Evolutionary conservation across 1,140 invertebrate genomes (phyloP).

Genomic region (Drosophila sproati): DNA sequence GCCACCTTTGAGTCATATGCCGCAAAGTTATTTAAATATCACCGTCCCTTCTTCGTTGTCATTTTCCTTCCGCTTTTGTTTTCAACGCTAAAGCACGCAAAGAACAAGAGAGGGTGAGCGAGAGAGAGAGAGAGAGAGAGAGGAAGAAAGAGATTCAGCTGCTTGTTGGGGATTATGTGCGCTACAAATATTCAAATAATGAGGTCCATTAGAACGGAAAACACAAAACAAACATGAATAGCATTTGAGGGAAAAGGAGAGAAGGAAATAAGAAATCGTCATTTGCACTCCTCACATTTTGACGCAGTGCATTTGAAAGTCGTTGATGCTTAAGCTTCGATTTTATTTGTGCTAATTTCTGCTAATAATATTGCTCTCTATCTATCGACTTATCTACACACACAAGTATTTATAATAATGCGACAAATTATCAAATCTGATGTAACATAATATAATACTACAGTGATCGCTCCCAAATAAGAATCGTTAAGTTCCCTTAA

Average conservation of each 20-base stretch:
- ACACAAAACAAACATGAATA: not conserved
- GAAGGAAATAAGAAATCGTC: too few relatives aligned
- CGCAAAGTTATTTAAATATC: slow-evolving; percentile 34
- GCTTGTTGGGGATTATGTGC: slow-evolving; percentile 2
- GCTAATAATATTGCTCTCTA: slow-evolving; percentile 7
- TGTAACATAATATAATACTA: not conserved
- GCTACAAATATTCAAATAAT: not conserved
- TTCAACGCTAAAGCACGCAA: slow-evolving; percentile 12
- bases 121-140: not conserved
- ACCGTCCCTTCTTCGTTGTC: slow-evolving; percentile 28
- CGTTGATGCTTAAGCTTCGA: not conserved
- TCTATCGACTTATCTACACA: not conserved
- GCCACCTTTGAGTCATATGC: slow-evolving; percentile 66
- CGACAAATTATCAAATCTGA: slow-evolving; percentile 1
- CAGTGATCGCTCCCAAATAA: too few relatives aligned
- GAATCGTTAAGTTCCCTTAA: too few relatives aligned
- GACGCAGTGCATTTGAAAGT: not conserved
- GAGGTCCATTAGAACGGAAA: not conserved
- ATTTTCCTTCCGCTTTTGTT: slow-evolving; percentile 47
- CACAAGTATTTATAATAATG: slow-evolving; percentile 8
- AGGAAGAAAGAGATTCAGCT: slow-evolving; percentile 2
- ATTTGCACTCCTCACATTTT: not conserved
- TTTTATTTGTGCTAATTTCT: not conserved
- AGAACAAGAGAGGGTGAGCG: not conserved
- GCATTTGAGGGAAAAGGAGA: not conserved